These are phyloP conservation scores for Nomada goodeniana DNA, from an alignment of 2,888 invertebrate genomes.

Conservation along the genomic window DNA sequence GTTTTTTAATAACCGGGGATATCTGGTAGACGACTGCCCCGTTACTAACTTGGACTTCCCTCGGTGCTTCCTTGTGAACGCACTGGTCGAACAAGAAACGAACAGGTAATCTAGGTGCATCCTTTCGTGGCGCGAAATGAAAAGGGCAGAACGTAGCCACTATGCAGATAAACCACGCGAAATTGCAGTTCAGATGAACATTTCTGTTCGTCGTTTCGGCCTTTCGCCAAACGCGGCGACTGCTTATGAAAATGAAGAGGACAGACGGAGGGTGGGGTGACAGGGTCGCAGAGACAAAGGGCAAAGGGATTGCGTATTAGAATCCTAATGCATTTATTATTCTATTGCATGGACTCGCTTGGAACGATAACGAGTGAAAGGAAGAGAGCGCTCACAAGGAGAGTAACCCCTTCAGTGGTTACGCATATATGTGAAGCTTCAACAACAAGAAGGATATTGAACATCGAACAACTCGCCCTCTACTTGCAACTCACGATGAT, in stretches of 20 bases:
- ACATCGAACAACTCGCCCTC: neutral
- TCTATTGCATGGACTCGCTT: conserved; percentile 19
- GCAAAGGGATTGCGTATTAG: conserved; percentile 29
- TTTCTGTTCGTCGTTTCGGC: conserved; percentile 9
- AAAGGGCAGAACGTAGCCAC: no score
- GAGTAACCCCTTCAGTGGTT: neutral
- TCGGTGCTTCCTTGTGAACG: conserved; percentile 5
- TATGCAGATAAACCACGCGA: conserved; percentile 2
- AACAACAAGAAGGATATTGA: conserved; percentile 7
- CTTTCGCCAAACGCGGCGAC: neutral
- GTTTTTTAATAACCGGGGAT: neutral
- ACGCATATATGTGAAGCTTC: no score
- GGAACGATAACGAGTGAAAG: neutral
- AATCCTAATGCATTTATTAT: conserved; percentile 38
- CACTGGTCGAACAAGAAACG: conserved; percentile 10
- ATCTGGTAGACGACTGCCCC: neutral
- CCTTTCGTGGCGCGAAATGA: neutral
- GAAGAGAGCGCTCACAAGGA: neutral
- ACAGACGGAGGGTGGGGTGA: neutral
- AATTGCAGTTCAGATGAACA: conserved; percentile 39
- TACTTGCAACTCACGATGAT: neutral
- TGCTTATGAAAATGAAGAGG: conserved; percentile 7
- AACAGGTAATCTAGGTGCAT: neutral
- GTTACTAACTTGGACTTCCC: neutral
- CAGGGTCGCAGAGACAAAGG: neutral